Evolutionary conservation across 1,140 invertebrate genomes (phyloP), one percentile per base, ranked within the genome.

Genomic region (Drosophila tristis): DNA sequence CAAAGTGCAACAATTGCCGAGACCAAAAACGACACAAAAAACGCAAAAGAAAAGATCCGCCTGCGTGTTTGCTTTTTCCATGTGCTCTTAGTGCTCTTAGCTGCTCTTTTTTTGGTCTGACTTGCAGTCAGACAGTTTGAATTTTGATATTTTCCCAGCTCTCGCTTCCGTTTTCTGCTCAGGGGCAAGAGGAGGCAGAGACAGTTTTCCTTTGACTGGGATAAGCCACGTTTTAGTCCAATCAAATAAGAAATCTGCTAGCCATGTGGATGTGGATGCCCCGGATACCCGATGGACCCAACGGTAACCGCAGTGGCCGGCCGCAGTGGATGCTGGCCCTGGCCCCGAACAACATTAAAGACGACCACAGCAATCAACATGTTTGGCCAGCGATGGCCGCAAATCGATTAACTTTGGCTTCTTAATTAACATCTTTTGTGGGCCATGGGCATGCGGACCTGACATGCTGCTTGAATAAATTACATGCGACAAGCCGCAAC

Each of bases 401-500:
- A 86, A 87, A 87, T 81, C 81, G 82, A 87, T 86, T 86, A 81
- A 87, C 82, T 87, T 86, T 78, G 74, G 84, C 74, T 78, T 81
- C 74, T 81, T 80, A 86, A 87, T 86, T 86, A 87, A 80, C 82
- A 81, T 66, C 68, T 81, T 85, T 78, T 87, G 82, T 47, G 72
- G 80, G 71, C 23, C 48, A 16, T 49, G 60, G 67, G 50, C 62
- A 25, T 42, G 26, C 43, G 59, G 57, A 48, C 11, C 48, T 23
- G 63, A 50, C 53, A 54, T 50, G 55, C 67, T 61, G 58, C 56
- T 77, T 77, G 73, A 68, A 77, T 77, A 70, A 75, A 76, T 77
- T 76, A 76, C 63, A 43, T 42, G 57, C 74, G 47, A 68, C 63
- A 76, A 62, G 51, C 73, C 73, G 51, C 73, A 67, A 62, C 74